phyloP scores from a whole-genome alignment of 2,797 vertebrate species.

The Anabas testudineus region DNA sequence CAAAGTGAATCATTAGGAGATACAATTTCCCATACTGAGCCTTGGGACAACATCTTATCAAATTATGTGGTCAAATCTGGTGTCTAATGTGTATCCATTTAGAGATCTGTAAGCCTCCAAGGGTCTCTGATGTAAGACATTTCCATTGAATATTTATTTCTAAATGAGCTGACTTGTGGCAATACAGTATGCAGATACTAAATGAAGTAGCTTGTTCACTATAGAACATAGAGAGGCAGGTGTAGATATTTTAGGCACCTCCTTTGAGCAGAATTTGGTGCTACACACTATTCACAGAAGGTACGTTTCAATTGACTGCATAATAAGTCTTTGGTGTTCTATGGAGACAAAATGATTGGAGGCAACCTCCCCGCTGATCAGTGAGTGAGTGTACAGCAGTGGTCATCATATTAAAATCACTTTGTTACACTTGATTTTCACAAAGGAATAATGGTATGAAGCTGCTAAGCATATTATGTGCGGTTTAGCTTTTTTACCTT shows the following conservation, averaged over 20 bases:
- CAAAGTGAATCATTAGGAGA: constrained; percentile 36
- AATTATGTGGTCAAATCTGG: constrained; percentile 13
- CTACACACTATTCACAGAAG: constrained; percentile 31
- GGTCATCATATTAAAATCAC: constrained; percentile 7
- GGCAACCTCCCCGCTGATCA: constrained; percentile 23
- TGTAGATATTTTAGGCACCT: constrained; percentile 15
- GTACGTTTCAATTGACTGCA: constrained; percentile 39
- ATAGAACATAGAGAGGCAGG: constrained; percentile 7
- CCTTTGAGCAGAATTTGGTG: constrained; percentile 28
- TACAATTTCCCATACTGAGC: constrained; percentile 21
- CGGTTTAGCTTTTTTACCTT: neutral
- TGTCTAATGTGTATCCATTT: constrained; percentile 10
- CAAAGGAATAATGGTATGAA: constrained; percentile 6
- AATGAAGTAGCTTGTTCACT: neutral
- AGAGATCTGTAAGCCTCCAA: constrained; percentile 13
- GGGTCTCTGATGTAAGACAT: constrained; percentile 22
- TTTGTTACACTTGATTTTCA: constrained; percentile 5
- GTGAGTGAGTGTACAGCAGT: constrained; percentile 3
- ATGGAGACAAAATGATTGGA: constrained; percentile 24
- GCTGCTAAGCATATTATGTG: constrained; percentile 20
- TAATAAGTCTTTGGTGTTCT: constrained; percentile 33
- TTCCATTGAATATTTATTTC: constrained; percentile 19
- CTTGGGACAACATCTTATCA: constrained; percentile 7
- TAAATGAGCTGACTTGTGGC: neutral
- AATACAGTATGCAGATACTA: neutral